These are phyloP conservation scores for Oreortyx pictus DNA, from an alignment of 2,797 vertebrate genomes.

Conservation along the genomic window DNA sequence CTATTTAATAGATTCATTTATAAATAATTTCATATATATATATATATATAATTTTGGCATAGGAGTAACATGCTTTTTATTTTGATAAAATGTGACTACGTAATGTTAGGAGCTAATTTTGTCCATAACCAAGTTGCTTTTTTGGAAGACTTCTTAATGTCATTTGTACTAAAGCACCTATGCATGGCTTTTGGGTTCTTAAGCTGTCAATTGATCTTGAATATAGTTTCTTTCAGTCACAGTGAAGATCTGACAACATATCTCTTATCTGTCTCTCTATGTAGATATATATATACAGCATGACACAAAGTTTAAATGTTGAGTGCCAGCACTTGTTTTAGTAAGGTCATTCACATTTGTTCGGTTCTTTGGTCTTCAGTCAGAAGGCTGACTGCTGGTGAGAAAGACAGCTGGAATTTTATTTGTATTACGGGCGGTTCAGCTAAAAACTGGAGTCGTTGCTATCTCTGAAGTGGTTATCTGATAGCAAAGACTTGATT, in stretches of 20 bases:
- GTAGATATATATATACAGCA: accelerated
- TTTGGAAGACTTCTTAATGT: neutral
- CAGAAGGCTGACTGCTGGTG: neutral
- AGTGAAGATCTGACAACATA: neutral
- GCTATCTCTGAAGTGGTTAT: neutral
- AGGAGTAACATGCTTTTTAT: neutral
- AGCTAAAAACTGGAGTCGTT: neutral
- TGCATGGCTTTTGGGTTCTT: neutral
- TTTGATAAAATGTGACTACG: neutral
- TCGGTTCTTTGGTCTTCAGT: neutral
- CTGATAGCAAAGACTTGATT: neutral
- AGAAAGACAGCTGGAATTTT: neutral
- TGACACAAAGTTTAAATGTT: neutral
- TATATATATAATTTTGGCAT: neutral
- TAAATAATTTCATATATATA: neutral
- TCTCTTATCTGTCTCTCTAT: neutral
- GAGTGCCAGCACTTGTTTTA: neutral
- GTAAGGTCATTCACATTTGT: neutral
- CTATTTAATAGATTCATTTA: neutral
- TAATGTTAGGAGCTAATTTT: neutral
- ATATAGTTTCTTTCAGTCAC: neutral
- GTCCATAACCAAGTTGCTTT: neutral
- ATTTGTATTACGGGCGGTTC: neutral
- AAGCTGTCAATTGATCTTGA: neutral
- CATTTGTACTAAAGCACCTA: neutral